Conservation (phyloP, 2,888 invertebrate species). For the Volucella inflata region DNA sequence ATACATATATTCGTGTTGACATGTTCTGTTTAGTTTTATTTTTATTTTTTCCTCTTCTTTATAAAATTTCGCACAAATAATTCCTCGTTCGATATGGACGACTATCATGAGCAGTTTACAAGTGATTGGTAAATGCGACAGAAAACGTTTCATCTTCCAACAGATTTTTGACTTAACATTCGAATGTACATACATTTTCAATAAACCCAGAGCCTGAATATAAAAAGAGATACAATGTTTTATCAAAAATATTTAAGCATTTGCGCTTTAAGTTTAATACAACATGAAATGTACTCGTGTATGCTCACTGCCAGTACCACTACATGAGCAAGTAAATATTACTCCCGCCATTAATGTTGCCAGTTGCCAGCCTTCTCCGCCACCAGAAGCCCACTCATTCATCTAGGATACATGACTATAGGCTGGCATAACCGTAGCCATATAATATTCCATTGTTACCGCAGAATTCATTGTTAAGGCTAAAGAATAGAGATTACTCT, state of each 20-base stretch:
- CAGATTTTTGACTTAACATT: slow-evolving; percentile 45
- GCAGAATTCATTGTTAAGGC: slow-evolving; percentile 70
- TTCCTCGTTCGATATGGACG: slow-evolving; percentile 47
- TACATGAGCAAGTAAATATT: background rate
- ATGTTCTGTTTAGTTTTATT: slow-evolving; percentile 42
- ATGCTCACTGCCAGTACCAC: slow-evolving; percentile 17
- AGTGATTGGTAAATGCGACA: slow-evolving; percentile 63
- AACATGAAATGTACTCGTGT: slow-evolving; percentile 56
- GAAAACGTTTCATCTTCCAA: slow-evolving; percentile 15
- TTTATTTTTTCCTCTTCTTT: slow-evolving; percentile 48
- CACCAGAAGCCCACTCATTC: slow-evolving; percentile 59
- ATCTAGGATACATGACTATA: slow-evolving; percentile 62
- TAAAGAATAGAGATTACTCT: slow-evolving; percentile 75
- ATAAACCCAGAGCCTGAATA: slow-evolving; percentile 46
- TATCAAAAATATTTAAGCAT: slow-evolving; percentile 73
- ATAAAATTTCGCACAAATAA: slow-evolving; percentile 8
- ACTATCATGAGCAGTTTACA: slow-evolving; percentile 55
- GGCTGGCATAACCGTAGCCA: slow-evolving; percentile 60
- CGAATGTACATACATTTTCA: slow-evolving; percentile 65
- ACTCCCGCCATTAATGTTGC: slow-evolving; percentile 16
- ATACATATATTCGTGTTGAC: slow-evolving; percentile 51
- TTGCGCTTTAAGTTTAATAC: slow-evolving; percentile 72
- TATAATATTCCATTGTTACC: slow-evolving; percentile 73
- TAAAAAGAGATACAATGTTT: slow-evolving; percentile 47
- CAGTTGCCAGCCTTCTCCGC: slow-evolving; percentile 8